Evolutionary conservation across 2,113 vertebrate species (phyloP), one percentile per base, ranked within the genome.

Genomic region (Amblyopsis rosae): DNA sequence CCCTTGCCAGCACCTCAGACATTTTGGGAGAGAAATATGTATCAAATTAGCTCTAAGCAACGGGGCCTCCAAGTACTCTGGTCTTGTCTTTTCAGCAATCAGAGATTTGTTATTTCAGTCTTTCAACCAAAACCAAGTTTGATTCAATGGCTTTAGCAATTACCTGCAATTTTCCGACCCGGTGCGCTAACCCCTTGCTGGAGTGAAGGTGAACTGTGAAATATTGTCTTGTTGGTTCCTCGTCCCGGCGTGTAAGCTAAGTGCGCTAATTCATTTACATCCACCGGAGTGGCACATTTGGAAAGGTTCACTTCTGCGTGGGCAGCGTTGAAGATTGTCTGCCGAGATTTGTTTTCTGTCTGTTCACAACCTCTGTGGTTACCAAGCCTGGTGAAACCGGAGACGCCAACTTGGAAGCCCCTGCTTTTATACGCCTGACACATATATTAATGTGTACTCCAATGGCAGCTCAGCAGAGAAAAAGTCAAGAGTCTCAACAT

Each of bases 81-180:
- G 82, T 86, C 87, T 88, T 84, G 83, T 89, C 86, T 90, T 84
- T 78, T 81, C 83, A 85, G 88, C 89, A 91, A 89, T 91, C 90
- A 90, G 76, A 76, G 83, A 79, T 84, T 90, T 92, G 90, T 92
- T 92, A 85, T 89, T 92, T 87, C 78, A 88, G 85, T 83, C 88
- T 87, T 82, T 87, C 88, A 86, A 89, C 87, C 90, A 88, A 90
- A 90, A 91, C 90, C 87, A 80, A 90, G 82, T 86, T 86, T 88
- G 88, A 91, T 88, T 88, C 88, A 85, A 84, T 72, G 79, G 84
- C 87, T 82, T 82, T 82, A 65, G 87, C 86, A 90, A 90, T 92
- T 90, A 91, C 88, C 88, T 89, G 85, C 80, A 89, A 90, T 91
- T 90, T 90, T 89, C 90, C 85, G 79, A 86, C 85, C 87, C 83